A percentile compares a stretch with the other conserved stretches of the same genome.
Evolutionary conservation across 2,888 invertebrate genomes (phyloP).

Genomic region (Odiellus spinosus): DNA sequence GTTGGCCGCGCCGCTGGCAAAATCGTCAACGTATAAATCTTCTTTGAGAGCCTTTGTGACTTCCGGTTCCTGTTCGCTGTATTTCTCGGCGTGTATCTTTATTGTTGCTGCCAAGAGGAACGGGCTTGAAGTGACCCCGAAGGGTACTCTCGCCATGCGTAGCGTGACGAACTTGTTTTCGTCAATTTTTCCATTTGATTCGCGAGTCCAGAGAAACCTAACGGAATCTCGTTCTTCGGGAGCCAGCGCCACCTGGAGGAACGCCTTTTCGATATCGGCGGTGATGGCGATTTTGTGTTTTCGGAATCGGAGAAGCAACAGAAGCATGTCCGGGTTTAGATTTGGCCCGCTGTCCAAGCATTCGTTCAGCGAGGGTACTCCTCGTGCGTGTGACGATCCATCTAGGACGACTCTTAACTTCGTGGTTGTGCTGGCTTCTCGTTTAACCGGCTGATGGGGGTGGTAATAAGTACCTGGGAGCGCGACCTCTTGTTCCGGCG

Average conservation of each 20-base stretch:
- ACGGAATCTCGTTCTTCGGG: constrained; percentile 3
- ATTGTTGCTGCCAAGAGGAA: too few species aligned
- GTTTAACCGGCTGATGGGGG: constrained; percentile 5
- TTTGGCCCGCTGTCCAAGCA: constrained; percentile 5
- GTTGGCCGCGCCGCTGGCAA: too few species aligned
- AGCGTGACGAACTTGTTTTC: too few species aligned
- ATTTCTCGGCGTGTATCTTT: too few species aligned
- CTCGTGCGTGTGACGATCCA: constrained; percentile 4
- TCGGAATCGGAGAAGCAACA: constrained; percentile 1
- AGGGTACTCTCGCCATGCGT: too few species aligned
- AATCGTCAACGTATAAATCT: too few species aligned
- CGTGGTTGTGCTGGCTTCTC: constrained; percentile 1
- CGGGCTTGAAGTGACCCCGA: too few species aligned
- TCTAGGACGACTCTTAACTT: constrained; percentile 6
- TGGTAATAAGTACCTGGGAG: constrained; percentile 2
- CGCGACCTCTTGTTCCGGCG: not conserved
- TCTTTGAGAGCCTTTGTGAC: too few species aligned
- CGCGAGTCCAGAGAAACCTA: constrained; percentile 1
- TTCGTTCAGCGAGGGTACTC: constrained; percentile 6
- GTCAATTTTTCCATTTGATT: too few species aligned
- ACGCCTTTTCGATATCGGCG: constrained; percentile 7
- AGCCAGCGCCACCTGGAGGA: constrained; percentile 3
- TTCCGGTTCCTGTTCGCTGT: too few species aligned
- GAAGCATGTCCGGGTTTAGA: constrained; percentile 2
- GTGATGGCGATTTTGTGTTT: constrained; percentile 12